These are phyloP conservation scores for Carduelis carduelis DNA, from an alignment of 2,797 vertebrate species.

Conservation along the genomic window DNA sequence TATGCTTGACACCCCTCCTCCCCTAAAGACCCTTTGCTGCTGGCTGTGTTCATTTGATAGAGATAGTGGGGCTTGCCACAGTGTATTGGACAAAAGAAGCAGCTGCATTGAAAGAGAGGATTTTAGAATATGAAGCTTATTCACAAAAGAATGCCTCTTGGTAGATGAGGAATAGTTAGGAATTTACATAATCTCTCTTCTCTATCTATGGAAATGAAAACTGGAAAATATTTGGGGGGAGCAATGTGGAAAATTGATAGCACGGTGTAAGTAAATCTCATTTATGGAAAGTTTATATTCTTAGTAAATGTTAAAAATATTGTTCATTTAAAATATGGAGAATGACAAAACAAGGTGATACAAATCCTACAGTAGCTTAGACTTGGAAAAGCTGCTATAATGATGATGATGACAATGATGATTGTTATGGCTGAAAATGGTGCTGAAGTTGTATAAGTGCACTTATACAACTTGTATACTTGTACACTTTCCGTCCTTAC, in stretches of 20 bases:
- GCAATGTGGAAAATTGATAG: neutral
- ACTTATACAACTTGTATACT: no score
- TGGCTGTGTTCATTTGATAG: conserved; percentile 35
- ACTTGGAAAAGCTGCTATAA: neutral
- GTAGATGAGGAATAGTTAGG: neutral
- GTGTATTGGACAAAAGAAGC: conserved; percentile 34
- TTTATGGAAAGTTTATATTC: neutral
- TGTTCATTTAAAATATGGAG: neutral
- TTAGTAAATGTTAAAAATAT: neutral
- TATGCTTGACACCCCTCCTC: neutral
- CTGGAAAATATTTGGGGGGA: neutral
- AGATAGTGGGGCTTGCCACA: neutral
- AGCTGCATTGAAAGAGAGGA: conserved; percentile 47
- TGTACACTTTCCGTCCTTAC: neutral
- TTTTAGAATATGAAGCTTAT: conserved; percentile 42
- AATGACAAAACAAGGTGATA: neutral
- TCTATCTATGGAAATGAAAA: neutral
- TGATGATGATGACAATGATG: neutral
- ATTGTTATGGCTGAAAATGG: neutral
- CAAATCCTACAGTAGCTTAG: neutral
- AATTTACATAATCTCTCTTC: neutral
- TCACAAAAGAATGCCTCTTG: conserved; percentile 30
- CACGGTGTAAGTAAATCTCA: neutral
- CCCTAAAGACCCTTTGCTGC: neutral
- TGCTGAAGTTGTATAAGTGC: neutral